phyloP scores from a whole-genome alignment of 2,888 invertebrate species.

The Minunthozetes semirufus region DNA sequence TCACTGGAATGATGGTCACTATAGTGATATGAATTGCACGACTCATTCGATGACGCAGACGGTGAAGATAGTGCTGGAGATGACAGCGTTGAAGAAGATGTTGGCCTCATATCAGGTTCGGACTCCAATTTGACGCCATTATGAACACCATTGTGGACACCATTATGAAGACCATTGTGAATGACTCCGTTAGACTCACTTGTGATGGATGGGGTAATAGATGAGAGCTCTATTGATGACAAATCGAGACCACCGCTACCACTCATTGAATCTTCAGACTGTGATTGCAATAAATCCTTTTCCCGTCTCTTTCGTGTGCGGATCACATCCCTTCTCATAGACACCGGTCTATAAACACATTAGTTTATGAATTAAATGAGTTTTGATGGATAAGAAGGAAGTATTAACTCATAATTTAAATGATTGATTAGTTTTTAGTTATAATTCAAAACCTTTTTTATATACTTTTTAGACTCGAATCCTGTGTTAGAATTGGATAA shows the following conservation, averaged over 20 bases:
- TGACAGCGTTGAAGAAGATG: background rate
- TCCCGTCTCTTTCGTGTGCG: conserved; percentile 31
- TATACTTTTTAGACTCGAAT: background rate
- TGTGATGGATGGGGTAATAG: background rate
- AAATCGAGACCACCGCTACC: background rate
- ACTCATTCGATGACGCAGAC: conserved; percentile 12
- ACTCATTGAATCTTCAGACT: background rate
- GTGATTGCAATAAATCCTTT: conserved; percentile 1
- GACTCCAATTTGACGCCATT: background rate
- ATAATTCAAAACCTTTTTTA: background rate
- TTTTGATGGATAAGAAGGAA: background rate
- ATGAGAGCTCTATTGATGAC: conserved; percentile 7
- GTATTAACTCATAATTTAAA: background rate
- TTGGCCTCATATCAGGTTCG: background rate
- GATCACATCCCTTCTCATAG: conserved; percentile 32
- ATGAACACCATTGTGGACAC: background rate
- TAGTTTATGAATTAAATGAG: background rate
- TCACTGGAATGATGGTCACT: background rate
- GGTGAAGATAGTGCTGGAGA: background rate
- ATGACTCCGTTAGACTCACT: background rate
- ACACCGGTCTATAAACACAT: conserved; percentile 23
- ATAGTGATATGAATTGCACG: conserved; percentile 24
- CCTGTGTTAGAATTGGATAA: background rate
- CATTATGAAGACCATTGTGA: no score
- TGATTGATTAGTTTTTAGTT: conserved; percentile 11